Conservation (phyloP, 2,113 vertebrate species). For the Thamnaconus septentrionalis region DNA sequence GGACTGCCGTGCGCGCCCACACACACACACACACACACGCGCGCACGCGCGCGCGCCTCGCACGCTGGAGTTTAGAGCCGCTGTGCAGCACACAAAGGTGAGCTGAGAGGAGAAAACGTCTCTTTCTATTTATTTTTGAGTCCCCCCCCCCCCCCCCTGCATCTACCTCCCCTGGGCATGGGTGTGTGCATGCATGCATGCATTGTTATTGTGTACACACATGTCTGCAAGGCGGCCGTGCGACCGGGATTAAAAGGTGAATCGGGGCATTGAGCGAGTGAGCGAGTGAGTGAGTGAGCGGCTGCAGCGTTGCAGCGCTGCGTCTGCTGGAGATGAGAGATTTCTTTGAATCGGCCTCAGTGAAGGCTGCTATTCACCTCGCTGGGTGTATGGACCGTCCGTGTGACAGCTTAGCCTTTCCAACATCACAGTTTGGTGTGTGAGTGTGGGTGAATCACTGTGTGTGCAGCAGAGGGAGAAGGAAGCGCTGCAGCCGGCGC, state of each 20-base stretch:
- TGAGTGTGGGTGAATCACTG: slow-evolving; percentile 36
- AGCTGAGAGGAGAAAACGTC: slow-evolving; percentile 50
- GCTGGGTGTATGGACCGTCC: slow-evolving; percentile 23
- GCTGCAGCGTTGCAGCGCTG: background rate
- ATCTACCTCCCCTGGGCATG: slow-evolving; percentile 19
- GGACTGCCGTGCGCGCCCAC: slow-evolving; percentile 21
- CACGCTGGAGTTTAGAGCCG: slow-evolving; percentile 68
- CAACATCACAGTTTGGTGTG: slow-evolving; percentile 50
- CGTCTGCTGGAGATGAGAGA: slow-evolving; percentile 19
- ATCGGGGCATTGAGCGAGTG: slow-evolving; percentile 35
- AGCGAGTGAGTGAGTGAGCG: slow-evolving; percentile 20
- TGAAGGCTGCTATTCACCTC: slow-evolving; percentile 57
- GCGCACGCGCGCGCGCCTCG: slow-evolving; percentile 37
- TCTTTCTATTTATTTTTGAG: background rate
- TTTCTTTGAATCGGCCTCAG: slow-evolving; percentile 27
- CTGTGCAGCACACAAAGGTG: slow-evolving; percentile 66
- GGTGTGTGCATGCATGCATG: slow-evolving; percentile 21
- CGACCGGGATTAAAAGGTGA: slow-evolving; percentile 9
- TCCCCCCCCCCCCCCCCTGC: too few species aligned
- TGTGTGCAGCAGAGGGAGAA: background rate
- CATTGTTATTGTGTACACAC: slow-evolving; percentile 32
- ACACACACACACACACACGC: too few species aligned
- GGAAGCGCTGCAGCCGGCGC: too few species aligned
- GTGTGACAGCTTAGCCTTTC: slow-evolving; percentile 56
- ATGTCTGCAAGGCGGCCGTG: slow-evolving; percentile 20